A percentile compares a stretch with the other conserved stretches of the same genome.
Evolutionary conservation across 2,888 invertebrate genomes (phyloP).

Genomic region (Nebria salina): DNA sequence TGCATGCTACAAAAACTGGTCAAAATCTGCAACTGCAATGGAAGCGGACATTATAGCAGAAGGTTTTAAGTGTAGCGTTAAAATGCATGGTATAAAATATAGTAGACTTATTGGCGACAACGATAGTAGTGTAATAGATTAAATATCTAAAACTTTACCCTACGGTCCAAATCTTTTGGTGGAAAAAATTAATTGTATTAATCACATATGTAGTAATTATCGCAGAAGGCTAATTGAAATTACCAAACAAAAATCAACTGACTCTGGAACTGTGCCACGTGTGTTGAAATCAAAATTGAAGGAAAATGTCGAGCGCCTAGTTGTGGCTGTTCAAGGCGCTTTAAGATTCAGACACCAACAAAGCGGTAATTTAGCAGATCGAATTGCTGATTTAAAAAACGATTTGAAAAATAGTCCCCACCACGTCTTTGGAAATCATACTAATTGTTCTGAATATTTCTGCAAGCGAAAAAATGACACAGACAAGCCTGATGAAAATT

Average conservation of each 20-base stretch:
- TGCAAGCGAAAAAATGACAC: background rate
- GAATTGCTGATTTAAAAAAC: background rate
- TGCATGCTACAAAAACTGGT: constrained; percentile 32
- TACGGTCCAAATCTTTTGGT: background rate
- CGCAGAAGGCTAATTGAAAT: background rate
- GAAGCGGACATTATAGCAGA: constrained; percentile 37
- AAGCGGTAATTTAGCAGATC: no score
- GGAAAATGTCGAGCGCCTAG: no score
- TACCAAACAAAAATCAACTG: background rate
- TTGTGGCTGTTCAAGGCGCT: no score
- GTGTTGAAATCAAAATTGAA: background rate
- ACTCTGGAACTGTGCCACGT: background rate
- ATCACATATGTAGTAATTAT: background rate
- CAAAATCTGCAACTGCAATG: constrained; percentile 32
- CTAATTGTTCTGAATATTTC: background rate
- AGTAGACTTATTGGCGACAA: background rate
- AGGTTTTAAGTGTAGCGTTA: constrained; percentile 32
- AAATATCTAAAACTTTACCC: background rate
- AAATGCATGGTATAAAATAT: background rate
- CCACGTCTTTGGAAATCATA: background rate
- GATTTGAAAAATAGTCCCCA: background rate
- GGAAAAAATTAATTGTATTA: background rate
- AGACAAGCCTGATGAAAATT: no score
- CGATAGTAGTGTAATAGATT: background rate
- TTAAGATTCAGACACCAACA: no score